phyloP scores from a whole-genome alignment of 2,888 invertebrate genomes.

The Abrostola triplasia region DNA sequence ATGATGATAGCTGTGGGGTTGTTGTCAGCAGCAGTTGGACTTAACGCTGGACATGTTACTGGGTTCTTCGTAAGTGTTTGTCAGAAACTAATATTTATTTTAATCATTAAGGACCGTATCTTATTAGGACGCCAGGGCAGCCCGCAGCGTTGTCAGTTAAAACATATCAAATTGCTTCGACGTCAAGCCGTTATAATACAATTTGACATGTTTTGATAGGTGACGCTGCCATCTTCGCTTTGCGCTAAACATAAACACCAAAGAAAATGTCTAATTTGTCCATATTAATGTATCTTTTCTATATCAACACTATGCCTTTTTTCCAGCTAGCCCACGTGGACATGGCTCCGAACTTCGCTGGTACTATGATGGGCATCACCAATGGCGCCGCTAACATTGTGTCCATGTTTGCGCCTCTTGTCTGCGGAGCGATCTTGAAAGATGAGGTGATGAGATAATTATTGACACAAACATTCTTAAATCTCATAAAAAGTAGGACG shows the following conservation, averaged over 20 bases:
- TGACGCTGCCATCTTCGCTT: too few relatives aligned
- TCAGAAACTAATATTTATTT: not conserved
- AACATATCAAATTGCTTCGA: too few relatives aligned
- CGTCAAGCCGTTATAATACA: too few relatives aligned
- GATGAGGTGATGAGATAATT: too few relatives aligned
- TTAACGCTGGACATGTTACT: conserved; percentile 91
- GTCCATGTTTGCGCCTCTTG: conserved; percentile 91
- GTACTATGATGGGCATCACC: conserved; percentile 93
- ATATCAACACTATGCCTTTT: not conserved
- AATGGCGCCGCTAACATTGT: conserved; percentile 92
- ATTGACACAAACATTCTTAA: too few relatives aligned
- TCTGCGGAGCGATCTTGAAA: conserved; percentile 90
- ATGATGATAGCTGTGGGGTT: conserved; percentile 87
- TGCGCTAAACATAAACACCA: too few relatives aligned
- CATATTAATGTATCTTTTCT: not conserved
- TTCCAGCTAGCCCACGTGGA: conserved; percentile 92
- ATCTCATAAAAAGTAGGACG: too few relatives aligned
- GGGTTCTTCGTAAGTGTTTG: conserved; percentile 88
- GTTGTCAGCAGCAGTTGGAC: conserved; percentile 90
- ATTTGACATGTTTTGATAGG: too few relatives aligned
- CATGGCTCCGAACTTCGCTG: conserved; percentile 93
- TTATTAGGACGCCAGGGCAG: too few relatives aligned
- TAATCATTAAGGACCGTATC: too few relatives aligned
- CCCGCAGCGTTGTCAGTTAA: too few relatives aligned
- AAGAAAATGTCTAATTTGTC: too few relatives aligned